Percentiles rank a stretch among this genome's conserved stretches.
Conservation (phyloP, 1,140 invertebrate genomes). For the Forficula auricularia region DNA sequence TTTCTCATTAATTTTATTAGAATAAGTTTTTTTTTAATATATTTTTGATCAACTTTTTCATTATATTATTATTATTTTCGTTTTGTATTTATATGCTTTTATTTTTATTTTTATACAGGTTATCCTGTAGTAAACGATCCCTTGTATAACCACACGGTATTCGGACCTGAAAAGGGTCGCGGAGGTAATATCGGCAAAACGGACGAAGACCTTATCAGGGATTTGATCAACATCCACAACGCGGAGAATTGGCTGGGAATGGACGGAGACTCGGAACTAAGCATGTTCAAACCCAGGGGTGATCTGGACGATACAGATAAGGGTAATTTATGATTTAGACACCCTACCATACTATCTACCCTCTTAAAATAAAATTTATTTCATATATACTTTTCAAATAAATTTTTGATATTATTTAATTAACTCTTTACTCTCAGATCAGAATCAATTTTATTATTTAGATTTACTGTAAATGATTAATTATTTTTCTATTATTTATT, state of each 20-base stretch:
- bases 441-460: no score
- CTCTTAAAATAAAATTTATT: no score
- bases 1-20: neutral
- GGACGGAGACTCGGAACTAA: slow-evolving; percentile 68
- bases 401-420: no score
- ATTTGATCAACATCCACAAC: slow-evolving; percentile 79
- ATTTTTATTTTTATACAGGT: slow-evolving; percentile 21
- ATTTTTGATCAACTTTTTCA: neutral
- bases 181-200: slow-evolving; percentile 79
- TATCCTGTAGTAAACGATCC: slow-evolving; percentile 95
- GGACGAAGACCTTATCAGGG: slow-evolving; percentile 74
- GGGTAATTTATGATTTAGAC: slow-evolving; percentile 18
- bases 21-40: neutral
- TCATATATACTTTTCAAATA: no score
- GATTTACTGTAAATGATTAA: no score
- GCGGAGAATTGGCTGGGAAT: slow-evolving; percentile 86
- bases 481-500: no score
- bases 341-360: slow-evolving; percentile 6
- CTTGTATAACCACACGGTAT: slow-evolving; percentile 81
- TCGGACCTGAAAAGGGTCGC: slow-evolving; percentile 81
- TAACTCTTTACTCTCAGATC: no score
- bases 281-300: slow-evolving; percentile 52
- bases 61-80: no score
- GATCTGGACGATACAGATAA: slow-evolving; percentile 37
- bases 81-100: no score